phyloP scores from a whole-genome alignment of 2,113 vertebrate genomes.

The Xiphias gladius region DNA sequence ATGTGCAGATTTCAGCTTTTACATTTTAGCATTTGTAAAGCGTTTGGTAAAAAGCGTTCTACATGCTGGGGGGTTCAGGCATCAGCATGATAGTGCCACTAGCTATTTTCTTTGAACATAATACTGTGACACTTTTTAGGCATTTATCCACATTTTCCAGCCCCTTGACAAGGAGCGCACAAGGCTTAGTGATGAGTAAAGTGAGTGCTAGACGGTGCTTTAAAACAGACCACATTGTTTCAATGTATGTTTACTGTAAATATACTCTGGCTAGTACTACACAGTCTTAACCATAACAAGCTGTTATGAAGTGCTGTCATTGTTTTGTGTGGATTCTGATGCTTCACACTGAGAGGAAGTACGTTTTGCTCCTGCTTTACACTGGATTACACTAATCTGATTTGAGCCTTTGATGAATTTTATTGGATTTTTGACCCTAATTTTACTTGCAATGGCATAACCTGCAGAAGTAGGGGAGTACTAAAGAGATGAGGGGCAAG shows the following conservation, averaged over 20 bases:
- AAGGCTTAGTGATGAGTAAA: background rate
- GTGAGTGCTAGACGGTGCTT: background rate
- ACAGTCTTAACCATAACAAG: slow-evolving; percentile 5
- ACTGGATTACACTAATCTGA: slow-evolving; percentile 72
- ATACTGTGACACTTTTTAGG: background rate
- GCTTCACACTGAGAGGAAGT: slow-evolving; percentile 29
- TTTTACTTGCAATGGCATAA: slow-evolving; percentile 40
- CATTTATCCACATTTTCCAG: slow-evolving; percentile 2
- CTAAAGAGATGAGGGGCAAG: slow-evolving; percentile 42
- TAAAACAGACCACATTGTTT: slow-evolving; percentile 9
- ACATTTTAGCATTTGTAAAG: slow-evolving; percentile 27
- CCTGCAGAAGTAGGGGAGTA: slow-evolving; percentile 27
- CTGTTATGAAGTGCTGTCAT: slow-evolving; percentile 27
- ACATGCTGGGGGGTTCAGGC: slow-evolving; percentile 4
- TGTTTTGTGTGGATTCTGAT: slow-evolving; percentile 33
- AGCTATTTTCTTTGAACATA: slow-evolving; percentile 41
- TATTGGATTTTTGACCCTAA: slow-evolving; percentile 68
- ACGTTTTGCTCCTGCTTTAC: slow-evolving; percentile 53
- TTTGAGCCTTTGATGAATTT: slow-evolving; percentile 70
- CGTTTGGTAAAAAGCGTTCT: slow-evolving; percentile 9
- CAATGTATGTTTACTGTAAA: background rate
- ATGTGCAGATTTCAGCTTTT: slow-evolving; percentile 35
- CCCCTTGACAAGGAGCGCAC: slow-evolving; percentile 4
- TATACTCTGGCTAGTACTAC: background rate
- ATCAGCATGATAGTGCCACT: slow-evolving; percentile 34